Evolutionary conservation across 1,140 invertebrate genomes (phyloP).

Genomic region (Cotesia vestalis): DNA sequence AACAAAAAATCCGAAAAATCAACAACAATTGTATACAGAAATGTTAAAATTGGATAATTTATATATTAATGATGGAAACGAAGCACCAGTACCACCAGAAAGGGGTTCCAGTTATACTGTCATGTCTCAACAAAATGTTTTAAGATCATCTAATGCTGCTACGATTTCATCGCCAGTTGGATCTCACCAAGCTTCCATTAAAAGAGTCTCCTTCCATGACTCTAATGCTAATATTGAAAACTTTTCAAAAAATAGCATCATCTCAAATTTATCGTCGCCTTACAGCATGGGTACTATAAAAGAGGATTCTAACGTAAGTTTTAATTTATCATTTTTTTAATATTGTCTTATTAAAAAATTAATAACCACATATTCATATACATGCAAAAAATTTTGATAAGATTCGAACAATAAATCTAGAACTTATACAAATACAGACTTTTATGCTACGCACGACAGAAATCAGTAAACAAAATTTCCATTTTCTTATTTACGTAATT

Average conservation of each 20-base stretch:
- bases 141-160: conserved; percentile 61
- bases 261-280: conserved; percentile 54
- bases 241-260: conserved; percentile 48
- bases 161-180: conserved; percentile 54
- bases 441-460: too few relatives aligned
- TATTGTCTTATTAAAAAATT: conserved; percentile 4
- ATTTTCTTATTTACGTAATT: too few relatives aligned
- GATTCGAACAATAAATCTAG: background rate
- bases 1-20: conserved; percentile 45
- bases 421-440: too few relatives aligned
- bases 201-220: conserved; percentile 81
- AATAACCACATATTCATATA: conserved; percentile 32
- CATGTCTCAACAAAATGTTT: conserved; percentile 73
- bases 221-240: conserved; percentile 70
- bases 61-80: conserved; percentile 64
- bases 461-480: too few relatives aligned
- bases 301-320: conserved; percentile 84
- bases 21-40: conserved; percentile 54
- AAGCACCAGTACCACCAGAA: conserved; percentile 77
- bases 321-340: conserved; percentile 16
- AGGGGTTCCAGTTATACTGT: conserved; percentile 83
- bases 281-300: conserved; percentile 71
- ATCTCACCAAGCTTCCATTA: conserved; percentile 55
- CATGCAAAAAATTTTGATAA: background rate
- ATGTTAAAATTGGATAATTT: conserved; percentile 68